phyloP scores from a whole-genome alignment of 2,888 invertebrate genomes.

The Trichopria drosophilae region DNA sequence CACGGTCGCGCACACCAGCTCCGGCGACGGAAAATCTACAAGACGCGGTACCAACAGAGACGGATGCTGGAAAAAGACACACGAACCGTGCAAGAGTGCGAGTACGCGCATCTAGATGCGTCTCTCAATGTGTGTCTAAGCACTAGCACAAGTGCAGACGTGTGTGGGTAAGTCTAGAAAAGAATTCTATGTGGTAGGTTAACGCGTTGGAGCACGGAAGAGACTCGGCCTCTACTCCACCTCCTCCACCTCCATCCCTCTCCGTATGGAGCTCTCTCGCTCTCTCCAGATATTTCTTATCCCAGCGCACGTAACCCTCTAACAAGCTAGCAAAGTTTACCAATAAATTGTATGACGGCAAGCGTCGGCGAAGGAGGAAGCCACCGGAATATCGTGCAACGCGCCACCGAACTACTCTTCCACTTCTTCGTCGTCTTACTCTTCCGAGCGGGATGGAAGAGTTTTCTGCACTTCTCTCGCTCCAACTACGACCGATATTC shows the following conservation, averaged over 20 bases:
- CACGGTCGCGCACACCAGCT: constrained; percentile 37
- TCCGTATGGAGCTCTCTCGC: constrained; percentile 11
- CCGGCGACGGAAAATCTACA: constrained; percentile 4
- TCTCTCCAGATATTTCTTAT: constrained; percentile 54
- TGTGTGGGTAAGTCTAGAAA: no score
- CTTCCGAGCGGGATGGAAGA: no score
- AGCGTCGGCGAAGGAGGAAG: constrained; percentile 44
- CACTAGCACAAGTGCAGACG: no score
- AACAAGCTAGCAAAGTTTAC: constrained; percentile 59
- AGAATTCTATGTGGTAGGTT: no score
- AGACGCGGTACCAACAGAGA: constrained; percentile 29
- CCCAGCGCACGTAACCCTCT: constrained; percentile 57
- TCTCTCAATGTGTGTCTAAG: no score
- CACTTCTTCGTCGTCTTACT: neutral
- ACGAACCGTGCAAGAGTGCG: no score
- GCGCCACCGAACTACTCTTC: constrained; percentile 28
- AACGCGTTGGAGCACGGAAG: no score
- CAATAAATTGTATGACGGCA: constrained; percentile 57
- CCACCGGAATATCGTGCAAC: constrained; percentile 48
- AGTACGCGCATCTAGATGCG: no score
- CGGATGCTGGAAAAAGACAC: no score
- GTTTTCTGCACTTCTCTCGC: no score
- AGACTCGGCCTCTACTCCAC: constrained; percentile 7
- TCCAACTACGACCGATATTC: no score
- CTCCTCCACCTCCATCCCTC: neutral